Evolutionary conservation across 2,797 vertebrate species (phyloP).

Genomic region (Artibeus jamaicensis): DNA sequence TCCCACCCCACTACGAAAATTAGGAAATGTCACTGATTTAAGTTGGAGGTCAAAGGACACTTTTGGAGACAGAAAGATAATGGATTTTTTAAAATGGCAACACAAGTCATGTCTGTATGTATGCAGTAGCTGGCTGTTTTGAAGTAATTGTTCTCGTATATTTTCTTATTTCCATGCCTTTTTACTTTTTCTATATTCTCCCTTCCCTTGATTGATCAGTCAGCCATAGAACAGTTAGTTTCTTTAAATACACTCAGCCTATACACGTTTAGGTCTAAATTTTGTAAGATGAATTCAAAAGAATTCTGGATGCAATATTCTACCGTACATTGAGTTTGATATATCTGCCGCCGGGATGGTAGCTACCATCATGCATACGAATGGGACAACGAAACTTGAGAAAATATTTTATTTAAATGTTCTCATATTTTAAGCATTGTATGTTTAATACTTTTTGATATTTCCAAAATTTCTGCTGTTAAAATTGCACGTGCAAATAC

Average conservation of each 20-base stretch:
- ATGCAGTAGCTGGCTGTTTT: background rate
- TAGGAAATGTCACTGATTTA: constrained; percentile 1
- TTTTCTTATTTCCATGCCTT: background rate
- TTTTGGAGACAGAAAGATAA: constrained; percentile 24
- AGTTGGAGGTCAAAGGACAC: constrained; percentile 23
- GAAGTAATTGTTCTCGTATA: constrained; percentile 26
- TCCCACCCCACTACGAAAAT: background rate
- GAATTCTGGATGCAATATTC: background rate
- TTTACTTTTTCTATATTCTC: background rate
- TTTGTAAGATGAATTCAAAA: background rate
- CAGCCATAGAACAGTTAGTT: background rate
- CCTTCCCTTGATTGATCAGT: background rate
- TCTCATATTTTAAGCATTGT: background rate
- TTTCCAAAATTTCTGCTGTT: background rate
- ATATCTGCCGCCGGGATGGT: background rate
- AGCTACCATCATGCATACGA: background rate
- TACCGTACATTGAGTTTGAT: background rate
- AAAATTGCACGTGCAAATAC: background rate
- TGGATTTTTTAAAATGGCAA: background rate
- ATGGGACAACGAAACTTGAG: background rate
- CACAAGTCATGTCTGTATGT: background rate
- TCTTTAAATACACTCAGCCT: background rate
- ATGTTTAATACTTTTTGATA: background rate
- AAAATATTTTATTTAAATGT: constrained; percentile 1
- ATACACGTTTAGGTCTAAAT: background rate